Evolutionary conservation across 2,888 invertebrate species (phyloP).

Genomic region (Ornithoptera priamus): DNA sequence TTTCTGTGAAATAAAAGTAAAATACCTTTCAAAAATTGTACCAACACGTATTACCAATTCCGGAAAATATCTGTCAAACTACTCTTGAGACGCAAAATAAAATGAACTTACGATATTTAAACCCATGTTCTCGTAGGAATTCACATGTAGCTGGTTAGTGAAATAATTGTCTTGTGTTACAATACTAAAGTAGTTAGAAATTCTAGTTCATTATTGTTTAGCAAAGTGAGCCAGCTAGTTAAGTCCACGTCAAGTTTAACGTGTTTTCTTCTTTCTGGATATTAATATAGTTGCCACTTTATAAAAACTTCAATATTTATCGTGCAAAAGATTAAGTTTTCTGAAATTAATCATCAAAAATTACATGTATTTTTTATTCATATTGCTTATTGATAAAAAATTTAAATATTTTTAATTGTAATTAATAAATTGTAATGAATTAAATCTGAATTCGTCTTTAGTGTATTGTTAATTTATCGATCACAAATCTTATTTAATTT

Average conservation of each 20-base stretch:
- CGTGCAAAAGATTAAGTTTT: background rate
- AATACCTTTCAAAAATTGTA: constrained; percentile 37
- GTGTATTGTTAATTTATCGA: too few relatives aligned
- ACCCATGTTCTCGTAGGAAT: constrained; percentile 56
- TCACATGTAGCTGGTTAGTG: constrained; percentile 54
- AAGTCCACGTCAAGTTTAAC: constrained; percentile 72
- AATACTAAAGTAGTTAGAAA: constrained; percentile 48
- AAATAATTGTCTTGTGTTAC: constrained; percentile 45
- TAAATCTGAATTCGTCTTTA: too few relatives aligned
- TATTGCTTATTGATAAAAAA: too few relatives aligned
- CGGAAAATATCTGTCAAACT: constrained; percentile 49
- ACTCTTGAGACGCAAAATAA: constrained; percentile 47
- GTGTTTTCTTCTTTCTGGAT: constrained; percentile 78
- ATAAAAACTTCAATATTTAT: background rate
- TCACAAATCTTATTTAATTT: too few relatives aligned
- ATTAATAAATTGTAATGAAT: too few relatives aligned
- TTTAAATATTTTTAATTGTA: too few relatives aligned
- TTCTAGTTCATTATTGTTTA: constrained; percentile 52
- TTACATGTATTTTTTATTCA: too few relatives aligned
- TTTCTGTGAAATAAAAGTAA: constrained; percentile 57
- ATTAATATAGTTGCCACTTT: constrained; percentile 55
- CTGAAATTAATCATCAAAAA: background rate
- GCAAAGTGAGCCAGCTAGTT: constrained; percentile 67
- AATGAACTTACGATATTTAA: constrained; percentile 64
- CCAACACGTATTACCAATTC: constrained; percentile 47